Evolutionary conservation across 2,113 vertebrate species (phyloP).

Genomic region (Prunella himalayana): DNA sequence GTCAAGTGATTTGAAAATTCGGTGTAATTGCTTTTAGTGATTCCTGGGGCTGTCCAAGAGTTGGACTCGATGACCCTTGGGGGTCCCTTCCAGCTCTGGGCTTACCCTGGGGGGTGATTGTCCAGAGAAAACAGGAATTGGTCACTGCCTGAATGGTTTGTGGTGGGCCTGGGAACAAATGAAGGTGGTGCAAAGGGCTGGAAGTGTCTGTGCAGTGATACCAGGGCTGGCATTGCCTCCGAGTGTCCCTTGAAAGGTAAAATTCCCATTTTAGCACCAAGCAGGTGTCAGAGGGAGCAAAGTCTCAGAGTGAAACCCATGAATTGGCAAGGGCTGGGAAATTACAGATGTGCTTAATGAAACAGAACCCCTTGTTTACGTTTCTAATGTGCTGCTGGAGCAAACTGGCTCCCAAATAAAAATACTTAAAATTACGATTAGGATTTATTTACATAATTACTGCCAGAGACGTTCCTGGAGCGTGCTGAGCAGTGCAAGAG

Average conservation of each 20-base stretch:
- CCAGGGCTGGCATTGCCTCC: not conserved
- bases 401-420: conserved; percentile 49
- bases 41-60: not conserved
- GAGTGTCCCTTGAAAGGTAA: not conserved
- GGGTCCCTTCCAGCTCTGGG: not conserved
- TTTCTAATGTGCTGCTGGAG: conserved; percentile 28
- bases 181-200: not conserved
- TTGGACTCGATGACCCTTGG: rapidly evolving
- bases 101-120: not conserved
- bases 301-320: not conserved
- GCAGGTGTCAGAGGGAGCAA: not conserved
- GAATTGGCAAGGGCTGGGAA: conserved; percentile 24
- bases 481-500: not conserved
- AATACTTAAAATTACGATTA: conserved; percentile 45
- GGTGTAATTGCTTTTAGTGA: not conserved
- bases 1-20: not conserved
- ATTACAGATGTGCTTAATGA: conserved; percentile 29
- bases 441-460: conserved; percentile 62
- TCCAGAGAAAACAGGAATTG: not conserved
- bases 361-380: conserved; percentile 29
- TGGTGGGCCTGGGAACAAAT: not conserved
- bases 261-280: not conserved
- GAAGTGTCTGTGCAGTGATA: not conserved
- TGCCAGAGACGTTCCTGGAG: not conserved
- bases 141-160: not conserved